phyloP scores from a whole-genome alignment of 1,140 invertebrate species.

The Eurosta solidaginis region DNA sequence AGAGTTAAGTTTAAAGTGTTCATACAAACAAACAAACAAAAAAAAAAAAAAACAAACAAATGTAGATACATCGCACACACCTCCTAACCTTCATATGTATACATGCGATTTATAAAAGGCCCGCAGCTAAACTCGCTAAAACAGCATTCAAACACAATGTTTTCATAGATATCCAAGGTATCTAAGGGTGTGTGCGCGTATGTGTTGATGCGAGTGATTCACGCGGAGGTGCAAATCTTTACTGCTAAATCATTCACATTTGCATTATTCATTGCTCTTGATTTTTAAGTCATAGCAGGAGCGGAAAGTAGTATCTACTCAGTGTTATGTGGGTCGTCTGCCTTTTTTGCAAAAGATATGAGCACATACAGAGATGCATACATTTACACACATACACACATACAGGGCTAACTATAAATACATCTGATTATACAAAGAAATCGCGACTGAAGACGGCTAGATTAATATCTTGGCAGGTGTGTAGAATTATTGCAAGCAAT shows the following conservation, averaged over 20 bases:
- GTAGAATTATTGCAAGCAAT: not conserved
- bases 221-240: not conserved
- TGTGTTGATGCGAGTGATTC: not conserved
- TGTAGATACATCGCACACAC: not conserved
- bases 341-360: too few species aligned
- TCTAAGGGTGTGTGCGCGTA: too few species aligned
- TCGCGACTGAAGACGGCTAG: too few species aligned
- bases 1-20: too few species aligned
- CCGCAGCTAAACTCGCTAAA: too few species aligned
- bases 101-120: too few species aligned
- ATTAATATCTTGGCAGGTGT: not conserved
- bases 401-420: too few species aligned
- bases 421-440: too few species aligned
- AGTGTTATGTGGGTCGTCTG: not conserved
- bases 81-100: not conserved
- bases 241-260: not conserved
- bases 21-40: not conserved
- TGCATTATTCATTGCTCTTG: not conserved
- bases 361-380: too few species aligned
- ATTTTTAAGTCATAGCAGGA: not conserved
- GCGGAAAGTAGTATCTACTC: not conserved
- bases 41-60: not conserved
- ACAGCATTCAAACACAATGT: too few species aligned
- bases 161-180: too few species aligned
- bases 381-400: not conserved